Conservation (phyloP, 2,797 vertebrate species). For the Mycteria americana region DNA sequence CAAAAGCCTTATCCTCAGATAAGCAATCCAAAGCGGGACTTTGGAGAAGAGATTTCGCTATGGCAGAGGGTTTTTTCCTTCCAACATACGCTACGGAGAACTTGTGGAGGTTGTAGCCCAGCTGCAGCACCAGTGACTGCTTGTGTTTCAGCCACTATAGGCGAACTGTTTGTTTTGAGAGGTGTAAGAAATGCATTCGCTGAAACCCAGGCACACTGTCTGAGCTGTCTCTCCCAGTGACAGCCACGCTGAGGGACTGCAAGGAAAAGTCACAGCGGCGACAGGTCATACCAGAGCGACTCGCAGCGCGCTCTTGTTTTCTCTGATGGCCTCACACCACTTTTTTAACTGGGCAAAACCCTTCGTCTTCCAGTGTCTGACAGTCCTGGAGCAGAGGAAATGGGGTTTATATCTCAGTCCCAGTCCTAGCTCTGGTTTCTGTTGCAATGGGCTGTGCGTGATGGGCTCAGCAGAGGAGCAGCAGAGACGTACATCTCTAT, state of each 20-base stretch:
- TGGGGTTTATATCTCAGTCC: neutral
- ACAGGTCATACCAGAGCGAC: neutral
- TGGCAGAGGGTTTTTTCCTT: neutral
- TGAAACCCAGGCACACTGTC: neutral
- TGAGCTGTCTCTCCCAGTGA: neutral
- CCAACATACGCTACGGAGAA: fast-evolving
- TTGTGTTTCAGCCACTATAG: neutral
- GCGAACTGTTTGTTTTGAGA: neutral
- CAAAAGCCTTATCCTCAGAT: neutral
- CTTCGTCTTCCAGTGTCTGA: neutral
- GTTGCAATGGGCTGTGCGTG: neutral
- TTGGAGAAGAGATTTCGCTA: neutral
- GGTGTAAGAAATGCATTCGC: neutral
- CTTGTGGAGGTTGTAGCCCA: neutral
- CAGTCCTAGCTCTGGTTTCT: neutral
- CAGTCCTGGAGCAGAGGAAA: neutral
- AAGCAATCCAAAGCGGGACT: neutral
- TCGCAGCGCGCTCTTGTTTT: neutral
- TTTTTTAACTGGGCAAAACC: neutral
- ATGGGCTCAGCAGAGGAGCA: neutral
- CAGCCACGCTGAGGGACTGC: neutral
- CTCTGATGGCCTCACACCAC: neutral
- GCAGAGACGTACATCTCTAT: neutral
- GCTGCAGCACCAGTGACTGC: neutral
- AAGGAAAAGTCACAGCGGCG: neutral